Evolutionary conservation across 2,113 vertebrate species (phyloP), one percentile per base, ranked within the genome.

Genomic region (Caloenas nicobarica): DNA sequence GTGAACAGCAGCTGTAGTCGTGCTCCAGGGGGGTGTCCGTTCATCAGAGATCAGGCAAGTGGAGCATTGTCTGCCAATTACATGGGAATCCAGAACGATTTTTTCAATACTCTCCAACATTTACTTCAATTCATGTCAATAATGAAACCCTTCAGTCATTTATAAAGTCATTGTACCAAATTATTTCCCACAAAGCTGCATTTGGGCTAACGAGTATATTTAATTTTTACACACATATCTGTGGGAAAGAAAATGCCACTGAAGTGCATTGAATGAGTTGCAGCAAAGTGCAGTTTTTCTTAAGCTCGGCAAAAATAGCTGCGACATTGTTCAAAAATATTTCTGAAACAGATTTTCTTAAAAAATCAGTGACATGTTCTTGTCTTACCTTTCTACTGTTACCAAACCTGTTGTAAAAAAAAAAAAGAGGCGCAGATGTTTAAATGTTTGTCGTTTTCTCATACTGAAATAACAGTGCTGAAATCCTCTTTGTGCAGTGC

Each of bases 101-200:
- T 98, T 98, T 98, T 91, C 95, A 89, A 98, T 84, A 97, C 95
- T 96, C 95, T 97, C 97, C 95, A 97, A 97, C 95, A 97, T 97
- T 98, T 96, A 97, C 97, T 98, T 98, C 96, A 97, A 92, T 97
- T 98, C 81, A 95, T 98, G 94, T 92, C 97, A 96, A 98, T 98
- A 98, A 98, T 98, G 97, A 99, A 98, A 98, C 97, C 98, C 97
- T 98, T 98, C 94, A 96, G 97, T 97, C 95, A 96, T 97, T 97
- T 98, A 82, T 96, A 92, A 87, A 97, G 93, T 98, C 98, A 98
- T 98, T 98, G 98, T 97, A 98, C 97, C 97, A 98, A 98, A 98
- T 98, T 98, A 97, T 98, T 98, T 98, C 98, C 98, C 98, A 98
- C 98, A 97, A 97, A 97, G 98, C 98, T 98, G 98, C 97, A 97